These are phyloP conservation scores for Melieria omissa DNA, from an alignment of 2,888 invertebrate species.

Conservation along the genomic window DNA sequence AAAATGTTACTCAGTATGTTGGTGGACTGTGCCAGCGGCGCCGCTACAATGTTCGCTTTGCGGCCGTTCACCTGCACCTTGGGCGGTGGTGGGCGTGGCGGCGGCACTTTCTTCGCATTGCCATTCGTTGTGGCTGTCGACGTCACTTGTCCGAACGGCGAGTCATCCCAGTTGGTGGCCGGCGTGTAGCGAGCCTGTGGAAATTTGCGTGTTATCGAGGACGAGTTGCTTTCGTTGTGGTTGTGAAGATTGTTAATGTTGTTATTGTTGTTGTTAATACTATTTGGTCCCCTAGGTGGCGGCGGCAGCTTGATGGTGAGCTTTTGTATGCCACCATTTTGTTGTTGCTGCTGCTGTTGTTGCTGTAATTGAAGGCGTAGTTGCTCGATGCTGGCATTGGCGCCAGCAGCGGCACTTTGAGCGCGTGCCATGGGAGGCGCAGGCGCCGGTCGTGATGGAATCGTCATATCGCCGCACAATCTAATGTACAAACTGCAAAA, in stretches of 20 bases:
- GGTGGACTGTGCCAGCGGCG: conserved; percentile 53
- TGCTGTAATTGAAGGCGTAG: conserved; percentile 59
- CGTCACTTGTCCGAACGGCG: conserved; percentile 54
- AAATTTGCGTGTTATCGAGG: conserved; percentile 61
- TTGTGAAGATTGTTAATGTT: conserved; percentile 42
- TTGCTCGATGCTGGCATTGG: conserved; percentile 62
- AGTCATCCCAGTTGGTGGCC: conserved; percentile 64
- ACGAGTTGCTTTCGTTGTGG: conserved; percentile 39
- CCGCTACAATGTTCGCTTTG: conserved; percentile 47
- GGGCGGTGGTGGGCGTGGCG: conserved; percentile 66
- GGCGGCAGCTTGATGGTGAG: conserved; percentile 64
- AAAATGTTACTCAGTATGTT: conserved; percentile 63
- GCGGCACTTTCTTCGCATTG: conserved; percentile 60
- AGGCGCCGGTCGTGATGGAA: conserved; percentile 66
- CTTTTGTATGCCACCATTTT: conserved; percentile 56
- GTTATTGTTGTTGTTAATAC: conserved; percentile 36
- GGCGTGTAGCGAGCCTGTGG: conserved; percentile 64
- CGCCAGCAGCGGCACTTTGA: conserved; percentile 58
- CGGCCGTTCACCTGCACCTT: conserved; percentile 52
- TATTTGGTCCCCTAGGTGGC: conserved; percentile 56
- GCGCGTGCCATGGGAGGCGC: conserved; percentile 61
- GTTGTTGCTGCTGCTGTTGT: conserved; percentile 54
- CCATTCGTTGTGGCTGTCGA: conserved; percentile 38
- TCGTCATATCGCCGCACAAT: conserved; percentile 56
- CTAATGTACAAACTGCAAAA: not conserved